Conservation (phyloP, 2,113 vertebrate species). For the Podocnemis expansa region DNA sequence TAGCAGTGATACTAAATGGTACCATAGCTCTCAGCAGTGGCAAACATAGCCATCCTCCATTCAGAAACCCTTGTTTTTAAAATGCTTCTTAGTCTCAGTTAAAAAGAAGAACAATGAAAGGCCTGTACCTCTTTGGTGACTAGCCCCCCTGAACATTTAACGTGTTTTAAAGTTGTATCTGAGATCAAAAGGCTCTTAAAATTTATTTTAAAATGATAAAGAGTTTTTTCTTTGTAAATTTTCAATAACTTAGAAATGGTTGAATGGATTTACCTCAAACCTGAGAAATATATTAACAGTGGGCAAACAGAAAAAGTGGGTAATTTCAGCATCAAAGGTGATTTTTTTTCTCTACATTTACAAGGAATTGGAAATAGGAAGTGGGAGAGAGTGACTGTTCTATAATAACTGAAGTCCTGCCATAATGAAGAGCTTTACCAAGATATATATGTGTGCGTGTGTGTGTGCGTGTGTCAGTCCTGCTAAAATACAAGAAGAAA, state of each 20-base stretch:
- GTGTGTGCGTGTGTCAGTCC: constrained; percentile 7
- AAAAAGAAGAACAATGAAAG: neutral
- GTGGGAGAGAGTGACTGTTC: neutral
- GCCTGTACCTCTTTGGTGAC: neutral
- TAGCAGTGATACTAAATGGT: neutral
- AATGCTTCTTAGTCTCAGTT: neutral
- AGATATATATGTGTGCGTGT: no score
- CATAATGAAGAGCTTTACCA: rapidly evolving
- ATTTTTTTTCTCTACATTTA: neutral
- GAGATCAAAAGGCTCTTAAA: neutral
- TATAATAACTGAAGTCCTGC: neutral
- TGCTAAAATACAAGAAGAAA: constrained; percentile 1
- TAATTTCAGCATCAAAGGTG: no score
- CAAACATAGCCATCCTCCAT: neutral
- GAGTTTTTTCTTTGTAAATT: neutral
- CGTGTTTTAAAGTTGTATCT: neutral
- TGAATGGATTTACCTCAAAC: neutral
- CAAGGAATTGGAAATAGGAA: neutral
- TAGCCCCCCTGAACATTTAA: neutral
- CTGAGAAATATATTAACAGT: no score
- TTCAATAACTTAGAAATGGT: neutral
- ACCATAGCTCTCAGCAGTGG: neutral
- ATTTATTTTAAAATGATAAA: neutral
- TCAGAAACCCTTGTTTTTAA: neutral
- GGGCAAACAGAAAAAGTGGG: no score